Percentiles rank a stretch among this genome's conserved stretches.
These are phyloP conservation scores for Meganola albula DNA, from an alignment of 2,888 invertebrate genomes.

Conservation along the genomic window DNA sequence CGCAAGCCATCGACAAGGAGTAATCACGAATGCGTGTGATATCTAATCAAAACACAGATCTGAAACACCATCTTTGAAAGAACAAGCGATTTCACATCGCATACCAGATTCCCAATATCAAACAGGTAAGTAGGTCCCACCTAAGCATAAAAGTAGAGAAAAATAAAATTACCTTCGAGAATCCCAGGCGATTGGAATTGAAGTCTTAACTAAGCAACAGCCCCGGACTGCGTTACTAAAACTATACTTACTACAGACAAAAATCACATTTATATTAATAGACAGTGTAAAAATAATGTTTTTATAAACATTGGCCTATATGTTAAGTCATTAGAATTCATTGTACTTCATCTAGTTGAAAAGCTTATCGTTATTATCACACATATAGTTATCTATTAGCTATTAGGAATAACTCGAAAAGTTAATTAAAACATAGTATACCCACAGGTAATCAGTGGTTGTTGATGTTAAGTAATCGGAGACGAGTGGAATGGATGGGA, in stretches of 20 bases:
- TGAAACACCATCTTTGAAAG: too few relatives aligned
- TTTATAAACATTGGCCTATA: conserved; percentile 73
- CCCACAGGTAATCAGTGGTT: too few relatives aligned
- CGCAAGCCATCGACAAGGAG: too few relatives aligned
- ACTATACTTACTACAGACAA: conserved; percentile 60
- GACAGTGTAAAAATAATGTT: conserved; percentile 76
- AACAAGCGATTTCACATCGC: too few relatives aligned
- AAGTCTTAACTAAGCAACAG: conserved; percentile 24
- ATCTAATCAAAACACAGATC: too few relatives aligned
- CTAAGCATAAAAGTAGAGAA: conserved; percentile 26
- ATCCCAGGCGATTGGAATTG: conserved; percentile 13
- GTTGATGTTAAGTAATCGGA: too few relatives aligned
- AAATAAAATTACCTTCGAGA: conserved; percentile 10
- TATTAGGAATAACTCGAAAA: too few relatives aligned
- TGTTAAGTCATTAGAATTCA: conserved; percentile 61
- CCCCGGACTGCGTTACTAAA: conserved; percentile 59
- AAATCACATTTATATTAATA: conserved; percentile 67
- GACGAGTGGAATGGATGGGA: too few relatives aligned
- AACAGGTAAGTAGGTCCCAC: conserved; percentile 24
- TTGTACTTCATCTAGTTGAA: conserved; percentile 72
- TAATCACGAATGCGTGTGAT: too few relatives aligned
- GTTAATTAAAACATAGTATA: too few relatives aligned
- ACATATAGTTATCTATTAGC: conserved; percentile 63
- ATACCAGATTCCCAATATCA: too few relatives aligned
- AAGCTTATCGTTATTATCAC: conserved; percentile 77